Evolutionary conservation across 2,113 vertebrate genomes (phyloP), one percentile per base, ranked within the genome.

Genomic region (Mungos mungo): DNA sequence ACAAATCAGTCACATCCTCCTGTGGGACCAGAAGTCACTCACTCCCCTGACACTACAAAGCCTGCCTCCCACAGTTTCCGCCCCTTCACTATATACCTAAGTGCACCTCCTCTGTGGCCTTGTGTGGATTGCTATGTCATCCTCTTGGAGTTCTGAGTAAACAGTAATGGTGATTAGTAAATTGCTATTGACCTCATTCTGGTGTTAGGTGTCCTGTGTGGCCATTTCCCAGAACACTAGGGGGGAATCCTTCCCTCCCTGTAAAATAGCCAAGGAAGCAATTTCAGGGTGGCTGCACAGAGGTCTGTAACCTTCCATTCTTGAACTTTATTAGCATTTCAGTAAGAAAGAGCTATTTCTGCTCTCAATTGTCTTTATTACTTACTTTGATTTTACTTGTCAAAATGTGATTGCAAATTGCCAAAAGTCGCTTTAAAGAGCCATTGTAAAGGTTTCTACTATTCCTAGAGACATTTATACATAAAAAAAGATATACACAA

Each of bases 281-380:
- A 57, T 87, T 77, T 86, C 19, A 77, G 2, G 69, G 50, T 45
- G 33, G 19, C 5, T 35, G 15, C 25, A 65, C 31, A n/a, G 18
- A 95, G 82, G 31, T 93, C 57, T 65, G 6, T 31, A 21, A 57
- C 2, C 5, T 9, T 86, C 68, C 54, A 25, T 69, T 68, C n/a
- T 81, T 86, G 41, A 82, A 93, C 54, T 52, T 7, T 86, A 69
- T 69, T 71, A 38, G 12, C n/a, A 72, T 96, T 93, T 65, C 35
- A 91, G 41, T 21, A 82, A 27, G 68, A 33, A 82, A 27, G 68
- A 33, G 2, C 19, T 88, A 0, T 50, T 57, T 93, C 12, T 66
- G 21, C 27, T 95, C 69, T 57, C 93, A 86, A 90, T 71, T 31
- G 2, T 57, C 47, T 72, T 96, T 57, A 27, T 93, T 47, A 31